Base-by-base conservation (phyloP, 1,140 invertebrate genomes). In the Sycophaga agraensis region DNA sequence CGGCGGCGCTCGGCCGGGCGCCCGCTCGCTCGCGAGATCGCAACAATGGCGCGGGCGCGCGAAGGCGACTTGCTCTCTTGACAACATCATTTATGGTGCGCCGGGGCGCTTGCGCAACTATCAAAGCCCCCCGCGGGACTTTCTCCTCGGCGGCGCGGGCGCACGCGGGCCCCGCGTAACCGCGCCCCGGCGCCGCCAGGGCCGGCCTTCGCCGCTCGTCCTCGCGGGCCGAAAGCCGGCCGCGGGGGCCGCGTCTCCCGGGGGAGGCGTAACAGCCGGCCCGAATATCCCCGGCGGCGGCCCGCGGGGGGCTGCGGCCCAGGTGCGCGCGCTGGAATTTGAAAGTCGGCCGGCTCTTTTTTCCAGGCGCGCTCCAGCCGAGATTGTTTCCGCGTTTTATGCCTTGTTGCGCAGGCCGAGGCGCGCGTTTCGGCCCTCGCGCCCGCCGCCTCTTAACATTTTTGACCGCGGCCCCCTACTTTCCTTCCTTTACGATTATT, bases 31-130 rank as follows among this genome's bases (percentile, higher is more conserved):
- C n/a, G 19, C 21, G 22, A 43, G 22, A 31, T 16, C 19, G 48
- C 40, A 45, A 53, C 58, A 53, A 53, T 60, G 58, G 58, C 49
- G 28, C 11, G 28, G 5, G 28, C 19, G 35, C 26, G 45, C 53
- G 59, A 56, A 55, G 50, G 50, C 59, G 59, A 61, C 42, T 61
- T 48, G 34, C 59, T 67, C 66, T 68, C 70, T 73, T 74, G 72
- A 75, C 73, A 73, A 75, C 79, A 77, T 80, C 78, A 78, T 78
- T 79, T 77, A 79, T 77, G 75, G 76, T 57, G 64, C n/a, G n/a
- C n/a, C n/a, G n/a, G n/a, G n/a, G 59, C 60, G 67, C 68, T 78
- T 80, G 70, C 70, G 73, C 69, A 80, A 80, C 68, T 68, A 66
- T 68, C 45, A 51, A 68, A 67, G 65, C 62, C 67, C 70, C 67